Evolutionary conservation across 2,113 vertebrate species (phyloP), one percentile per base, ranked within the genome.

Genomic region (Centropus bengalensis): DNA sequence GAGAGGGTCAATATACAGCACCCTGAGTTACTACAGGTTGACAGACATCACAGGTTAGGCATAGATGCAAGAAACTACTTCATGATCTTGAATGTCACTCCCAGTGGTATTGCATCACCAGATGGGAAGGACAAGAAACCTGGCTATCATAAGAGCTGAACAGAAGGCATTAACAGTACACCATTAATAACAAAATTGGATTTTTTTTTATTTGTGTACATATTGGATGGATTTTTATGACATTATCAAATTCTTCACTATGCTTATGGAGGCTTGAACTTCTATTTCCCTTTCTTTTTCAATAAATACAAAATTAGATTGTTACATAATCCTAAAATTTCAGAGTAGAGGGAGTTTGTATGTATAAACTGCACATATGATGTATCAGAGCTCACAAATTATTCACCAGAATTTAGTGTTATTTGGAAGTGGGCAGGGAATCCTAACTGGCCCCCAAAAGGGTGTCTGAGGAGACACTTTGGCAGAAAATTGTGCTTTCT

Each of bases 401-500:
- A 89, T 79, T 87, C 74, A 73, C 21, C 55, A 94, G 54, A 89
- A 89, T 12, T 66, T 88, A 87, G 84, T 69, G 87, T 74, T 78
- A 85, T 68, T 70, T 77, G 74, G 80, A 95, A 92, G 28, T 45
- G 64, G 70, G 38, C 23, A 92, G 89, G 78, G 78, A 91, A 93
- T 95, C 91, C 95, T 94, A 92, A 82, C 91, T 85, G 92, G 17
- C 51, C 55, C 69, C 84, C 23, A 4, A 28, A 82, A 87, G 59
- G 8, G 18, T 87, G 63, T 87, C 78, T 87, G n/a, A 92, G 83
- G 66, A 95, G 89, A 84, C 33, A 54, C 77, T 92, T 85, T 55
- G 63, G 56, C 92, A 92, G 75, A 94, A 92, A 87, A 88, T 75
- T 82, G 11, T 58, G 36, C 60, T 94, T 96, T 88, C 94, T 93